Conservation (phyloP, 2,888 invertebrate species). For the Capitulum mitella region DNA sequence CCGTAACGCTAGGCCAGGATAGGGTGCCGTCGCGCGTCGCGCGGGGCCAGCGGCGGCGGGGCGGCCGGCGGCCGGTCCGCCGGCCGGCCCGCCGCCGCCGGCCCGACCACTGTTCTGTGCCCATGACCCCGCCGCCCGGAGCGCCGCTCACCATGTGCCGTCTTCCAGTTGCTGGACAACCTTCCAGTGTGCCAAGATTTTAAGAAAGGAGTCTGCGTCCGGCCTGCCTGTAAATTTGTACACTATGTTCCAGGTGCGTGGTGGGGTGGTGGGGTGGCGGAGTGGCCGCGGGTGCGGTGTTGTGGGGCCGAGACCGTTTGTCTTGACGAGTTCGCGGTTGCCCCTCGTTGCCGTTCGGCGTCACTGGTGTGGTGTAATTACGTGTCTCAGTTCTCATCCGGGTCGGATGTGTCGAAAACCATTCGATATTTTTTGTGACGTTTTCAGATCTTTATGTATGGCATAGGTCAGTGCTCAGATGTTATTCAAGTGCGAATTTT, state of each 20-base stretch:
- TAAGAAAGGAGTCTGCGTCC: conserved; percentile 94
- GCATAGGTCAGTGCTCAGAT: too few species aligned
- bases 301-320: too few species aligned
- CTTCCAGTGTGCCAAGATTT: conserved; percentile 99
- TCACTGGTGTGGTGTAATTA: too few species aligned
- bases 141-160: conserved; percentile 29
- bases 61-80: neutral
- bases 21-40: neutral
- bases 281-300: too few species aligned
- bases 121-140: neutral
- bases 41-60: neutral
- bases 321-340: too few species aligned
- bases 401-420: too few species aligned
- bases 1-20: neutral
- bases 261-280: too few species aligned
- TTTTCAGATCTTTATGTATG: too few species aligned
- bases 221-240: conserved; percentile 92
- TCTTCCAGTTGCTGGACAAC: conserved; percentile 98
- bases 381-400: too few species aligned
- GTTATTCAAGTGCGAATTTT: too few species aligned
- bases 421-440: too few species aligned
- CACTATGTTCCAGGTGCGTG: conserved; percentile 90
- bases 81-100: neutral
- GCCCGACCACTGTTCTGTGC: neutral
- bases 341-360: too few species aligned